phyloP scores from a whole-genome alignment of 2,888 invertebrate genomes.

The Tenthredo livida region DNA sequence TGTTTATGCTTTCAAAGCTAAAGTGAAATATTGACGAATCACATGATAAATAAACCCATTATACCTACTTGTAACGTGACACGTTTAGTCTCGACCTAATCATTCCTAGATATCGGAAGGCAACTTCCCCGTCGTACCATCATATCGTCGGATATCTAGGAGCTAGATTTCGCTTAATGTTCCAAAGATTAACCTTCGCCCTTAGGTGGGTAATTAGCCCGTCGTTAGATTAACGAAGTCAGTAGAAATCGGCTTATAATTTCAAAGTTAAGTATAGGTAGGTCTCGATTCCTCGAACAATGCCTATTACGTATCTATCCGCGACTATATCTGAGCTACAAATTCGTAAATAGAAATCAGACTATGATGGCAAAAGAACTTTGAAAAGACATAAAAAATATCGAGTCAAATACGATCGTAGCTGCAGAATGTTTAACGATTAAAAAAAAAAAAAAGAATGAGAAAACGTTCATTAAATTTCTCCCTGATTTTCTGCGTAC shows the following conservation, averaged over 20 bases:
- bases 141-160: slow-evolving; percentile 28
- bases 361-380: not conserved
- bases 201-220: slow-evolving; percentile 36
- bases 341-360: not conserved
- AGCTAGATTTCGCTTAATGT: slow-evolving; percentile 42
- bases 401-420: no score
- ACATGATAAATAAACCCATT: not conserved
- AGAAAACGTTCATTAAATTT: slow-evolving; percentile 1
- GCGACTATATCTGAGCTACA: not conserved
- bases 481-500: not conserved
- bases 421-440: not conserved
- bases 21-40: not conserved
- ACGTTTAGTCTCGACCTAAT: slow-evolving; percentile 6
- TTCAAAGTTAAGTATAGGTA: not conserved
- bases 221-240: slow-evolving; percentile 24
- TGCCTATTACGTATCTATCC: not conserved
- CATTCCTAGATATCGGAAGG: slow-evolving; percentile 20
- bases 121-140: slow-evolving; percentile 27
- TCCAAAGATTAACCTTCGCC: slow-evolving; percentile 43
- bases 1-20: not conserved
- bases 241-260: slow-evolving; percentile 40
- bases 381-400: not conserved
- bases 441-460: not conserved
- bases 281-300: slow-evolving; percentile 10
- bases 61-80: slow-evolving; percentile 8